A percentile compares a stretch with the other conserved stretches of the same genome.
phyloP scores from a whole-genome alignment of 2,888 invertebrate genomes.

The Patella depressa region DNA sequence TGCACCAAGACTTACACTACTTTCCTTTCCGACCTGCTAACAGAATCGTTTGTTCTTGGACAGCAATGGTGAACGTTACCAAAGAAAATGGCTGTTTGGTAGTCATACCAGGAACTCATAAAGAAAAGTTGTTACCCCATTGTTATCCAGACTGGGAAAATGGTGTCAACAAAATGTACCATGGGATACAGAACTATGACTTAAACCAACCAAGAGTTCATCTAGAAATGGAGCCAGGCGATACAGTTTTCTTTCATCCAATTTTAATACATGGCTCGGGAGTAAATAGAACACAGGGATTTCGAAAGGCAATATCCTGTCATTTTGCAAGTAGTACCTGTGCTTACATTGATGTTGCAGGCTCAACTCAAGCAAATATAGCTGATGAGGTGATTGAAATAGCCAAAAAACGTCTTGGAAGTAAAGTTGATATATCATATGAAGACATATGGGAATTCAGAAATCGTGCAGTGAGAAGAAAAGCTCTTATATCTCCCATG shows the following conservation, averaged over 20 bases:
- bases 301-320: conserved; percentile 78
- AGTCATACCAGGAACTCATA: conserved; percentile 84
- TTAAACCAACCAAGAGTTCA: conserved; percentile 73
- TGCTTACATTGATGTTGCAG: conserved; percentile 79
- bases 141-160: conserved; percentile 80
- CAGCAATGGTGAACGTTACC: conserved; percentile 85
- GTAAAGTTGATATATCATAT: conserved; percentile 69
- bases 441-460: too few relatives aligned
- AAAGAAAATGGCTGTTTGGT: conserved; percentile 86
- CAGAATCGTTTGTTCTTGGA: conserved; percentile 87
- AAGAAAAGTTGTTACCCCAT: conserved; percentile 77
- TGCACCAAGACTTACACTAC: conserved; percentile 85
- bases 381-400: conserved; percentile 76
- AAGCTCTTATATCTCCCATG: too few relatives aligned
- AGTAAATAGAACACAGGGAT: conserved; percentile 80
- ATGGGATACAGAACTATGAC: conserved; percentile 78
- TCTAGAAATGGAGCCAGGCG: conserved; percentile 86
- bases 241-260: conserved; percentile 91
- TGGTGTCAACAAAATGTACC: conserved; percentile 81
- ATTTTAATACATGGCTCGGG: conserved; percentile 88
- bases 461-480: too few relatives aligned
- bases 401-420: conserved; percentile 64
- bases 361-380: conserved; percentile 78
- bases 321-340: conserved; percentile 82
- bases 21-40: conserved; percentile 89